Percentiles rank a stretch among this genome's conserved stretches.
Conservation (phyloP, 2,888 invertebrate species). For the Callyntrura guangdongensis region DNA sequence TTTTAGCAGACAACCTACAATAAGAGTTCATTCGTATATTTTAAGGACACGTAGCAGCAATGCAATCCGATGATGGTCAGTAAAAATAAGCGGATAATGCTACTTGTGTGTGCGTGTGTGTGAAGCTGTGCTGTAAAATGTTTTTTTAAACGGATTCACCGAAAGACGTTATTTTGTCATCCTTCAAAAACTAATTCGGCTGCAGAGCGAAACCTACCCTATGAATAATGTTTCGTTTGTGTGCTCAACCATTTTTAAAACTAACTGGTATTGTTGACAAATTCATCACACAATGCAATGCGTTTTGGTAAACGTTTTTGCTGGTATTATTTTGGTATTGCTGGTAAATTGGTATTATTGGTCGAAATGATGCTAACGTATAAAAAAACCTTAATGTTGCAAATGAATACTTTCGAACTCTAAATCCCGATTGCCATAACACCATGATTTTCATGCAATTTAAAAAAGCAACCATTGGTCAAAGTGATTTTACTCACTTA, state of each 20-base stretch:
- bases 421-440: conserved; percentile 13
- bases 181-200: neutral
- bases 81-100: neutral
- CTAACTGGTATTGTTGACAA: neutral
- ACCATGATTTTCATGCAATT: neutral
- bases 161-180: neutral
- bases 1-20: conserved; percentile 28
- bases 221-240: neutral
- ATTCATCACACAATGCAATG: too few species aligned
- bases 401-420: too few species aligned
- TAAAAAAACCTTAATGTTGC: too few species aligned
- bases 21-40: neutral
- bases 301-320: too few species aligned
- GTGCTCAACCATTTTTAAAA: neutral
- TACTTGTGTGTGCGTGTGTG: conserved; percentile 24
- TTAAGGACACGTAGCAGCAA: neutral
- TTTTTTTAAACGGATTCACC: conserved; percentile 15
- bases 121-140: too few species aligned
- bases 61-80: neutral
- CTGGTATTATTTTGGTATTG: too few species aligned
- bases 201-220: conserved; percentile 9
- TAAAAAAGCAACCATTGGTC: neutral
- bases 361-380: neutral
- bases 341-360: conserved; percentile 15
- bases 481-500: conserved; percentile 40